Evolutionary conservation across 2,113 vertebrate species (phyloP).

Genomic region (Amblyornis subalaris): DNA sequence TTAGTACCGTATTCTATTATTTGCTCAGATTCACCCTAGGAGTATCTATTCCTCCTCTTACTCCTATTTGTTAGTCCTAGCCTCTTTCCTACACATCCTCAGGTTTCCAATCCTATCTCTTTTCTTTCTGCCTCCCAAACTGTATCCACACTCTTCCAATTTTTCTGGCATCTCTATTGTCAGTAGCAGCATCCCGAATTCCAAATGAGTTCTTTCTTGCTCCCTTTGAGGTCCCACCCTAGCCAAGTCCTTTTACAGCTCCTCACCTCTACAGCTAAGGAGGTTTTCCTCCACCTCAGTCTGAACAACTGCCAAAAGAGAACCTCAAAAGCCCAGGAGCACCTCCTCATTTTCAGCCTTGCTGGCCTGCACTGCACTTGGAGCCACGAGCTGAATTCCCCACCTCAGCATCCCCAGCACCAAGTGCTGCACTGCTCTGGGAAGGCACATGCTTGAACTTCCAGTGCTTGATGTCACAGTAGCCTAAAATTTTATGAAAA

Average conservation of each 20-base stretch:
- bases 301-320: not conserved
- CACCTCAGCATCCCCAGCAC: not conserved
- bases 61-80: not conserved
- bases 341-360: not conserved
- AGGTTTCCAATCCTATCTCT: not conserved
- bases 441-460: not conserved
- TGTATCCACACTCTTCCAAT: not conserved
- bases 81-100: not conserved
- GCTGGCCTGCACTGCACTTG: rapidly evolving
- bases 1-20: not conserved
- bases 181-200: not conserved
- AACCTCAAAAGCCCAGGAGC: not conserved
- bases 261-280: not conserved
- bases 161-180: not conserved
- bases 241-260: not conserved
- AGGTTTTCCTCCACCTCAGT: rapidly evolving
- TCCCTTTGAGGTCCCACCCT: not conserved
- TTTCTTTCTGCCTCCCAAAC: not conserved
- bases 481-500: not conserved
- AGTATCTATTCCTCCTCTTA: not conserved
- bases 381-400: not conserved
- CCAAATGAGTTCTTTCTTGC: not conserved
- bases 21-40: not conserved
- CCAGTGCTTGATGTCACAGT: not conserved
- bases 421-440: rapidly evolving